Conservation (phyloP, 2,888 invertebrate genomes). For the Lamellibrachia satsuma region DNA sequence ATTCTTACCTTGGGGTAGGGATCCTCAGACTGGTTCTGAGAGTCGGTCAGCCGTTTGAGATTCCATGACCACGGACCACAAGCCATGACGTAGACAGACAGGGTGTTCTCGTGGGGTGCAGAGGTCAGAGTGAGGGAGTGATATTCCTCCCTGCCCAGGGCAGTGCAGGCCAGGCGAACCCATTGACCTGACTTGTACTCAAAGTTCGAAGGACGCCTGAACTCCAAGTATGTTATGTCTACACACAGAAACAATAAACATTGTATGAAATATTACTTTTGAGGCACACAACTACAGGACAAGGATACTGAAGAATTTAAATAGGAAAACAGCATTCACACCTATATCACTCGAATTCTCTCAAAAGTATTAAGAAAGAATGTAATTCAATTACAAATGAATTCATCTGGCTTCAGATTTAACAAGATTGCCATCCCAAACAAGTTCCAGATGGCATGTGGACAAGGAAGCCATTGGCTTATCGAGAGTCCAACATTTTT, state of each 20-base stretch:
- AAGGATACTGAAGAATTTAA: too few relatives aligned
- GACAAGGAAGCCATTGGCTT: too few relatives aligned
- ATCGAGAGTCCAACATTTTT: too few relatives aligned
- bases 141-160: constrained; percentile 68
- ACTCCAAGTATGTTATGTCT: constrained; percentile 73
- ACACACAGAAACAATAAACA: neutral
- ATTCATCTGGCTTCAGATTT: neutral
- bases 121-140: constrained; percentile 64
- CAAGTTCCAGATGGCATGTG: too few relatives aligned
- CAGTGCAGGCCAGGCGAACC: constrained; percentile 72
- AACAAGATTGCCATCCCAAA: too few relatives aligned
- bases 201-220: constrained; percentile 72
- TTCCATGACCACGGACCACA: constrained; percentile 64
- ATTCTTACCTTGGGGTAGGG: constrained; percentile 61
- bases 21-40: constrained; percentile 50
- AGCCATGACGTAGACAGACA: constrained; percentile 59
- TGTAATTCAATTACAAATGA: neutral
- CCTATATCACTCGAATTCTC: too few relatives aligned
- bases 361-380: neutral
- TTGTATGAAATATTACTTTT: too few relatives aligned
- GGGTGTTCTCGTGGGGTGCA: constrained; percentile 66
- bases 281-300: too few relatives aligned
- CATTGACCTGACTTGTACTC: constrained; percentile 75
- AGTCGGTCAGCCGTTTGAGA: constrained; percentile 58
- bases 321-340: too few relatives aligned